These are phyloP conservation scores for Drosophila bifasciata DNA, from an alignment of 1,140 invertebrate species.

Conservation along the genomic window DNA sequence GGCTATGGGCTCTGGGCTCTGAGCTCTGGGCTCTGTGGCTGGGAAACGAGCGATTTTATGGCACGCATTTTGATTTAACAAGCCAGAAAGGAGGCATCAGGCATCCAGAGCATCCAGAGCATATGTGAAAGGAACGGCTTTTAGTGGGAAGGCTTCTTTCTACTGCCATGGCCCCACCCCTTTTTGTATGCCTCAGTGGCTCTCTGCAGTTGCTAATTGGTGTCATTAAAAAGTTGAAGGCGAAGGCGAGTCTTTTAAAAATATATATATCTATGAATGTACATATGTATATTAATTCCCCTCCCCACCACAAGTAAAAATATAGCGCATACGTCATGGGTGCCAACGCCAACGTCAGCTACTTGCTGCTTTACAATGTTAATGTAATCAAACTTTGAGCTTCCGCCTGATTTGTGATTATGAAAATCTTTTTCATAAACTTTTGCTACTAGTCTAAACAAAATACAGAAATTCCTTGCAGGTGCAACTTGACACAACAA, in stretches of 20 bases:
- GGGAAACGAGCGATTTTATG: conserved; percentile 53
- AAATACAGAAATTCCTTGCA: conserved; percentile 48
- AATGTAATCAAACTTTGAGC: conserved; percentile 75
- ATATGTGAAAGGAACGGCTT: conserved; percentile 42
- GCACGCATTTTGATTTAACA: conserved; percentile 66
- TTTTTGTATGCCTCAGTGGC: conserved; percentile 18
- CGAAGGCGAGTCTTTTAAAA: conserved; percentile 43
- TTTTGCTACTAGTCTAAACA: conserved; percentile 38
- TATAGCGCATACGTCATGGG: conserved; percentile 50
- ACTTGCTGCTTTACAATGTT: conserved; percentile 75
- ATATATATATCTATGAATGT: neutral
- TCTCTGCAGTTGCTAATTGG: conserved; percentile 61
- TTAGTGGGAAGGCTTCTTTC: conserved; percentile 15
- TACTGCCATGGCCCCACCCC: conserved; percentile 1
- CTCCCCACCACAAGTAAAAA: conserved; percentile 20
- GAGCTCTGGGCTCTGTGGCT: neutral
- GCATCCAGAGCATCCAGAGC: neutral
- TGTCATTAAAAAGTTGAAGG: conserved; percentile 73
- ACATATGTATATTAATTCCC: too few relatives aligned
- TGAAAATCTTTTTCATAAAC: conserved; percentile 60
- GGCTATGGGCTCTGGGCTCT: too few relatives aligned
- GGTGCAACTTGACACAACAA: conserved; percentile 32
- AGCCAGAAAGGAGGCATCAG: conserved; percentile 35
- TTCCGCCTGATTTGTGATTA: conserved; percentile 76
- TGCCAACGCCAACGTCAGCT: neutral